Percentiles rank a stretch among this genome's conserved stretches.
Evolutionary conservation across 2,888 invertebrate genomes (phyloP).

Genomic region (Troilus luridus): DNA sequence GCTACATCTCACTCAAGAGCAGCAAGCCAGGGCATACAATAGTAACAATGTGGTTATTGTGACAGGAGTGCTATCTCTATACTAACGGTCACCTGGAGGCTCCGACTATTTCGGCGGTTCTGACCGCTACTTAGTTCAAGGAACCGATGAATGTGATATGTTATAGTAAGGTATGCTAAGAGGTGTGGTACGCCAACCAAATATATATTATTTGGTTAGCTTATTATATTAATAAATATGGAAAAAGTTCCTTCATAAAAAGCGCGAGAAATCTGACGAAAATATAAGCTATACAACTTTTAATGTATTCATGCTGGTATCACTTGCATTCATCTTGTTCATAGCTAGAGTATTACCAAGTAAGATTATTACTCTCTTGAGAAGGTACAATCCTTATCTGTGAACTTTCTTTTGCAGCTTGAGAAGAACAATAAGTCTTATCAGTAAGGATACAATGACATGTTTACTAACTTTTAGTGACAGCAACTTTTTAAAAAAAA

Average conservation of each 20-base stretch:
- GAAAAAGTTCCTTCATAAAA: not conserved
- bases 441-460: no score
- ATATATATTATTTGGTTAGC: not conserved
- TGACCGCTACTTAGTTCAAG: not conserved
- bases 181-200: not conserved
- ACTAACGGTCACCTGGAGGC: not conserved
- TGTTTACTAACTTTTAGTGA: no score
- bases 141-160: not conserved
- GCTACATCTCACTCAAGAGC: not conserved
- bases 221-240: not conserved
- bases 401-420: no score
- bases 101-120: slow-evolving; percentile 13
- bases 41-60: slow-evolving; percentile 31
- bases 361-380: no score
- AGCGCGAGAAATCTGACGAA: no score
- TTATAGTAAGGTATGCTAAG: not conserved
- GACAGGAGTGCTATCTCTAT: slow-evolving; percentile 28
- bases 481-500: no score
- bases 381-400: no score
- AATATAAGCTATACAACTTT: no score
- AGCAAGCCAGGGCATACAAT: slow-evolving; percentile 26
- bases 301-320: no score
- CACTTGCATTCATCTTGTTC: no score
- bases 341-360: no score
- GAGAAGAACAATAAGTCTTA: no score